These are phyloP conservation scores for Echiichthys vipera DNA, from an alignment of 2,797 vertebrate species.

Conservation along the genomic window DNA sequence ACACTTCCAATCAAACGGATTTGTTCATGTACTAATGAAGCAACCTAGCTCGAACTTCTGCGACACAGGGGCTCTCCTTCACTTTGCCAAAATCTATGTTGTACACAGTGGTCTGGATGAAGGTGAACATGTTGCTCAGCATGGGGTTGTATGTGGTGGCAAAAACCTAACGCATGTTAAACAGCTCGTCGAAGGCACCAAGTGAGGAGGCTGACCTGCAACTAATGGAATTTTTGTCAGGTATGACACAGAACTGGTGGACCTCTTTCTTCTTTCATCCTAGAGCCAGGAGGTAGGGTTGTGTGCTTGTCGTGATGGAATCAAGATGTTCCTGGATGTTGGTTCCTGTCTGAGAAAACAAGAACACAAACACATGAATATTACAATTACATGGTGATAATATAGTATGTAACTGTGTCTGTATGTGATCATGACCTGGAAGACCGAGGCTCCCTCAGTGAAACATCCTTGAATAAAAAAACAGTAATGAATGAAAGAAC, in stretches of 20 bases:
- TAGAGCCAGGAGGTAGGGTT: slow-evolving; percentile 54
- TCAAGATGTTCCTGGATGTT: slow-evolving; percentile 47
- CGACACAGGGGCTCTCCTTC: slow-evolving; percentile 33
- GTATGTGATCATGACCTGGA: no score
- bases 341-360: slow-evolving; percentile 52
- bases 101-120: slow-evolving; percentile 53
- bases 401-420: no score
- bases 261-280: slow-evolving; percentile 23
- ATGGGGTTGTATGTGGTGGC: slow-evolving; percentile 41
- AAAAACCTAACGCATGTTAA: slow-evolving; percentile 59
- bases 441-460: no score
- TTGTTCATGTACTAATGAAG: slow-evolving; percentile 31
- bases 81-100: slow-evolving; percentile 50
- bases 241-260: slow-evolving; percentile 40
- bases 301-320: slow-evolving; percentile 26
- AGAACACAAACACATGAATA: no score
- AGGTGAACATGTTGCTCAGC: slow-evolving; percentile 35
- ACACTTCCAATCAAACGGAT: slow-evolving; percentile 29
- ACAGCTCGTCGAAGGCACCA: slow-evolving; percentile 51
- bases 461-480: no score
- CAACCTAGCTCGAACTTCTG: slow-evolving; percentile 40
- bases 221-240: slow-evolving; percentile 36
- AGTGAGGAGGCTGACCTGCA: slow-evolving; percentile 42
- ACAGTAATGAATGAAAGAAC: no score
- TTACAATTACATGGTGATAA: no score